Conservation (phyloP, 2,888 invertebrate species). For the Fissipunctia ypsillon region DNA sequence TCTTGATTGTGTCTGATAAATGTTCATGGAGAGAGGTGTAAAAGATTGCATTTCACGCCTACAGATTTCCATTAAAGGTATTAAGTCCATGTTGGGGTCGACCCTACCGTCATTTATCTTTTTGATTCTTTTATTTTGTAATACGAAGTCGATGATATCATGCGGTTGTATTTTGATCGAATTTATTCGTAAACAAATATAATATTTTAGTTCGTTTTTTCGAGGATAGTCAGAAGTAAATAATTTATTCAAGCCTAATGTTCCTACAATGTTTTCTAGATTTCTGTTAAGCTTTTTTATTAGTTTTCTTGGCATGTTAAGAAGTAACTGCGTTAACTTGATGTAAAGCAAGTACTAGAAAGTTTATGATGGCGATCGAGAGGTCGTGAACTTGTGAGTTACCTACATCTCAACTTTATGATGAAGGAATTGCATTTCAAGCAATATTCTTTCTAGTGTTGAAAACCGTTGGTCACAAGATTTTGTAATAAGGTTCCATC, state of each 20-base stretch:
- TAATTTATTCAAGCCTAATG: constrained; percentile 26
- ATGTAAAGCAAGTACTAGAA: constrained; percentile 16
- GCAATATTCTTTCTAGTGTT: neutral
- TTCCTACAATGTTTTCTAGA: neutral
- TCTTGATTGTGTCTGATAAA: neutral
- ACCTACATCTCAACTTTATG: neutral
- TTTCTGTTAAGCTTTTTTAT: neutral
- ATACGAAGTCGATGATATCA: constrained; percentile 48
- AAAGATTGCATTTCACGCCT: constrained; percentile 15
- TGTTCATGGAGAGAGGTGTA: neutral
- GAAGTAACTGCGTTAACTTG: neutral
- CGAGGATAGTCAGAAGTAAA: neutral
- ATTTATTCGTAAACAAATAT: constrained; percentile 17
- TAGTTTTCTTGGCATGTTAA: neutral
- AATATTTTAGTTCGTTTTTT: neutral
- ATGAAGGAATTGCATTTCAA: neutral
- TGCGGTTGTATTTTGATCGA: neutral
- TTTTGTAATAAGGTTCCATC: neutral
- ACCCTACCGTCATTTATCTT: constrained; percentile 30
- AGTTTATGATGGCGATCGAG: constrained; percentile 10
- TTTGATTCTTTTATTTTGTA: neutral
- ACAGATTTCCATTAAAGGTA: constrained; percentile 13
- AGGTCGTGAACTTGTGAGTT: constrained; percentile 16
- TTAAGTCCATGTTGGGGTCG: constrained; percentile 1
- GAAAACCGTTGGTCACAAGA: neutral